Percentiles rank a stretch among this genome's conserved stretches.
Conservation (phyloP, 30 jellyfish, hydroid and myxozoan genomes). For the Cassiopea andromeda region DNA sequence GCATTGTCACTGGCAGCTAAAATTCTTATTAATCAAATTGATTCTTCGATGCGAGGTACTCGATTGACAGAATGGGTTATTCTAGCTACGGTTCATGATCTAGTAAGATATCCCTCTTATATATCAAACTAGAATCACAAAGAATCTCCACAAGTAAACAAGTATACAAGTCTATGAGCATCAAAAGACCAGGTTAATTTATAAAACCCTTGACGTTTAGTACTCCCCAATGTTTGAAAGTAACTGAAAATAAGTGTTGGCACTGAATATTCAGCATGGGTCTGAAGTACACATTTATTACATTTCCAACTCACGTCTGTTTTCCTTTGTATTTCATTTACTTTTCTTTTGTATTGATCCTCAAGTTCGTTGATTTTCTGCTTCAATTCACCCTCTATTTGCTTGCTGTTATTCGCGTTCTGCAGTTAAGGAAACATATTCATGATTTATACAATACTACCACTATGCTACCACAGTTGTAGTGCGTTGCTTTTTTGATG, state of each 20-base stretch:
- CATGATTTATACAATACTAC: not conserved
- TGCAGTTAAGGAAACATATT: not conserved
- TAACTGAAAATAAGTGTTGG: not conserved
- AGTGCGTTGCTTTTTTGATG: not conserved
- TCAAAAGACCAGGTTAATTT: no score
- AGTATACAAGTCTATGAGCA: no score
- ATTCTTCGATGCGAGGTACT: no score
- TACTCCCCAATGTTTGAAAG: not conserved
- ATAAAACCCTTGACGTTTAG: no score
- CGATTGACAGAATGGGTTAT: no score
- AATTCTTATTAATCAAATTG: no score
- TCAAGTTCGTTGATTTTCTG: slow-evolving; percentile 31
- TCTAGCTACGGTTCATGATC: no score
- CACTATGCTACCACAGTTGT: not conserved
- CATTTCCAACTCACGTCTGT: slow-evolving; percentile 43
- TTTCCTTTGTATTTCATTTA: slow-evolving; percentile 27
- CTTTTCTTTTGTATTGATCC: slow-evolving; percentile 26
- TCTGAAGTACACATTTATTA: not conserved
- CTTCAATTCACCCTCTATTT: slow-evolving; percentile 50
- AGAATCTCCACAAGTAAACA: no score
- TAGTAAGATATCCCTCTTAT: no score
- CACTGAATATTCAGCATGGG: not conserved
- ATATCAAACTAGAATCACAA: no score
- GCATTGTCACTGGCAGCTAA: no score
- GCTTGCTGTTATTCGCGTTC: slow-evolving; percentile 27